Percentiles rank a stretch among this genome's conserved stretches.
phyloP scores from a whole-genome alignment of 2,888 invertebrate species.

The Nudaria mundana region DNA sequence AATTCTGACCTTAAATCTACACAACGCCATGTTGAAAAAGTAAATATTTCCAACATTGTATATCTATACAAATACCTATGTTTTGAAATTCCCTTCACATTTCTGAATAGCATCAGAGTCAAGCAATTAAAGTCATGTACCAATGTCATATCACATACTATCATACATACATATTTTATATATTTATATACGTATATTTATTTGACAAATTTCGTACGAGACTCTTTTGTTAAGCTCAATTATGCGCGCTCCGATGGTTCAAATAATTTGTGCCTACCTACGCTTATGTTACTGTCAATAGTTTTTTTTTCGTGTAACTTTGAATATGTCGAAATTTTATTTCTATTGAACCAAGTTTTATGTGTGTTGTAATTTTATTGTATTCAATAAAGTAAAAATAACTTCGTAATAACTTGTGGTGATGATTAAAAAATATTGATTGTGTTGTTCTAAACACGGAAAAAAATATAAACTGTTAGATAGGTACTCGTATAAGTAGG shows the following conservation, averaged over 20 bases:
- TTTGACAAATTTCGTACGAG: slow-evolving; percentile 31
- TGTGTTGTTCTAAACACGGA: too few species aligned
- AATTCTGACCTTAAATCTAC: too few species aligned
- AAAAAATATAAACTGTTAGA: too few species aligned
- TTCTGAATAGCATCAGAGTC: slow-evolving; percentile 8
- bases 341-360: slow-evolving; percentile 15
- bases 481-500: too few species aligned
- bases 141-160: slow-evolving; percentile 18
- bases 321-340: slow-evolving; percentile 25
- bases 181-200: slow-evolving; percentile 22
- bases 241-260: slow-evolving; percentile 24
- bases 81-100: neutral
- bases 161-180: neutral
- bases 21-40: too few species aligned
- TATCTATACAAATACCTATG: neutral
- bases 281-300: slow-evolving; percentile 24
- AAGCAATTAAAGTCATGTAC: slow-evolving; percentile 26
- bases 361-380: slow-evolving; percentile 24
- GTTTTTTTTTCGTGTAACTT: slow-evolving; percentile 27
- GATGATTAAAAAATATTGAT: neutral
- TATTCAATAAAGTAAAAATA: slow-evolving; percentile 2
- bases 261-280: slow-evolving; percentile 27
- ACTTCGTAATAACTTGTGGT: slow-evolving; percentile 2
- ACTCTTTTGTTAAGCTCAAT: slow-evolving; percentile 32
- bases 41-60: too few species aligned